Conservation (phyloP, 2,888 invertebrate species). For the Linyphia triangularis region DNA sequence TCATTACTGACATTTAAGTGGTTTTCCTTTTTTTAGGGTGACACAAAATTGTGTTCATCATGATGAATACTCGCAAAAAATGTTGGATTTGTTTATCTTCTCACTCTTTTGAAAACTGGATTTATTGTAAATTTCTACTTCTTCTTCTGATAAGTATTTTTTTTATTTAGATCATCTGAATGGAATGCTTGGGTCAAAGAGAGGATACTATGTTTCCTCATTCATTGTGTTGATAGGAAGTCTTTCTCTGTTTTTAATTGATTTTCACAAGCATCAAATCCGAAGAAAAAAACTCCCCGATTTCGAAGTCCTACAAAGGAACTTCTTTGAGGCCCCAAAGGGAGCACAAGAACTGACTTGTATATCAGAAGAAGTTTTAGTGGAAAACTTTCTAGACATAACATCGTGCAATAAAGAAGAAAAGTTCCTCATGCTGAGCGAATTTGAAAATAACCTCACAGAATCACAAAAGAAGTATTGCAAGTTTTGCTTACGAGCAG, state of each 20-base stretch:
- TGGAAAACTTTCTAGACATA: conserved; percentile 76
- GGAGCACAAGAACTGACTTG: conserved; percentile 85
- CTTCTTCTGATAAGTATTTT: too few relatives aligned
- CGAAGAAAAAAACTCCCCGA: conserved; percentile 78
- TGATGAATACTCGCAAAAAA: too few relatives aligned
- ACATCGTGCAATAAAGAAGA: conserved; percentile 83
- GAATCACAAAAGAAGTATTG: conserved; percentile 8
- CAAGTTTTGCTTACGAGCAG: conserved; percentile 1
- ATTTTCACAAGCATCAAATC: conserved; percentile 85
- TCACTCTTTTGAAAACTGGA: too few relatives aligned
- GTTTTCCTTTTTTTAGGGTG: too few relatives aligned
- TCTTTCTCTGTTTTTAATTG: conserved; percentile 88
- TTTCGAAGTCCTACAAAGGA: conserved; percentile 18
- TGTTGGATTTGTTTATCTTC: too few relatives aligned
- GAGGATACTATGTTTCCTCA: conserved; percentile 91
- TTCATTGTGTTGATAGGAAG: conserved; percentile 88
- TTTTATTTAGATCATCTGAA: conserved; percentile 87
- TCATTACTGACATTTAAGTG: too few relatives aligned
- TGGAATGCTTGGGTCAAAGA: conserved; percentile 87
- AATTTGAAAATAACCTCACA: conserved; percentile 88
- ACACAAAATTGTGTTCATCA: too few relatives aligned
- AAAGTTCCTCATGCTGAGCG: conserved; percentile 91
- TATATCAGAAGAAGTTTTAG: conserved; percentile 84
- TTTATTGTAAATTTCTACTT: too few relatives aligned
- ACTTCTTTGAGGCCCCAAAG: neutral